A percentile compares a stretch with the other conserved stretches of the same genome.
phyloP scores from a whole-genome alignment of 2,113 vertebrate species.

The Merops nubicus region DNA sequence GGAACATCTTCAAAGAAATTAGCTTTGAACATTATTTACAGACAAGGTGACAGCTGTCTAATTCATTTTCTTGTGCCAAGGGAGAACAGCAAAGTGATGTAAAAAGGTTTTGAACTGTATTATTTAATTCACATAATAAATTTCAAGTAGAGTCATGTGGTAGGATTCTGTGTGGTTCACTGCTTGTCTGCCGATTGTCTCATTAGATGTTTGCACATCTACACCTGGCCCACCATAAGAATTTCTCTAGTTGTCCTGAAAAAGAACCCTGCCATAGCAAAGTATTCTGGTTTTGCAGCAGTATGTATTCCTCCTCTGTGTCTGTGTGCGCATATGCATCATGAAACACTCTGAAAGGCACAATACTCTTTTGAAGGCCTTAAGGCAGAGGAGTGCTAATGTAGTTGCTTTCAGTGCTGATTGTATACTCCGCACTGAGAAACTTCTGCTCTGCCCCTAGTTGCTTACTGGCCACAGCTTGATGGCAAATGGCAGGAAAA shows the following conservation, averaged over 20 bases:
- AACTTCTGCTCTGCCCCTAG: background rate
- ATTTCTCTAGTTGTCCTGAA: background rate
- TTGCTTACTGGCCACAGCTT: background rate
- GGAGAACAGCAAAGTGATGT: conserved; percentile 53
- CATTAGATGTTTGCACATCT: background rate
- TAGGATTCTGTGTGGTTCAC: background rate
- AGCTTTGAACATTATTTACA: conserved; percentile 69
- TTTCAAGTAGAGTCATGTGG: background rate
- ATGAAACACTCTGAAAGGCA: background rate
- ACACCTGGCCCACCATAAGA: background rate
- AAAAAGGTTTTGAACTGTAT: conserved; percentile 64
- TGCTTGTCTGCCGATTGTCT: conserved; percentile 2
- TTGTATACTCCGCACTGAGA: background rate
- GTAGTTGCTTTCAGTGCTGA: background rate
- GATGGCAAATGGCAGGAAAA: conserved; percentile 22
- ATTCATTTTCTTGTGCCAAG: conserved; percentile 35
- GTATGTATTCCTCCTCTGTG: background rate
- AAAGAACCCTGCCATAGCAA: background rate
- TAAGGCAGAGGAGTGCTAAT: conserved; percentile 5
- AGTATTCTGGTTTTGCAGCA: background rate
- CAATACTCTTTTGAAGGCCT: background rate
- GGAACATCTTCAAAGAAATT: conserved; percentile 54
- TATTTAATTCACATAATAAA: conserved; percentile 56
- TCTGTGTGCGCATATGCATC: background rate
- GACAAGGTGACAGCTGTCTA: conserved; percentile 59